phyloP scores from a whole-genome alignment of 2,888 invertebrate species.

The Entomobrya proxima region DNA sequence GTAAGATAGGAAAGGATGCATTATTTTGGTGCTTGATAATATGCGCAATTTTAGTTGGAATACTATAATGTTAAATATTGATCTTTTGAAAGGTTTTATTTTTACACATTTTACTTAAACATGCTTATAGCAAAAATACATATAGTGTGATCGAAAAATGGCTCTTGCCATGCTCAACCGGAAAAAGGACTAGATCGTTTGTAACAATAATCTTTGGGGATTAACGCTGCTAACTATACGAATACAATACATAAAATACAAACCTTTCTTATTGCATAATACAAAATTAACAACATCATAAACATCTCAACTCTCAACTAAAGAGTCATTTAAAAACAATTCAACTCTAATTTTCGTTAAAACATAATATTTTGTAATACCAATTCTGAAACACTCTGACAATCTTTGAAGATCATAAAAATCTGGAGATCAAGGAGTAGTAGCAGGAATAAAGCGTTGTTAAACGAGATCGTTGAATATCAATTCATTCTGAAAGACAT shows the following conservation, averaged over 20 bases:
- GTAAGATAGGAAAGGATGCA: too few species aligned
- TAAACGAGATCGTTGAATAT: conserved; percentile 8
- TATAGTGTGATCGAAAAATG: conserved; percentile 20
- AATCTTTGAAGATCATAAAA: not conserved
- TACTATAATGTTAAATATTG: too few species aligned
- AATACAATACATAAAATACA: not conserved
- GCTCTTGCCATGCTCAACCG: conserved; percentile 46
- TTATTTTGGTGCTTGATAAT: too few species aligned
- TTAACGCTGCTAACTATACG: conserved; percentile 23
- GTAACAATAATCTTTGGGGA: conserved; percentile 58
- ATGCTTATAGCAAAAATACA: conserved; percentile 47
- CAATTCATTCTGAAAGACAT: conserved; percentile 2
- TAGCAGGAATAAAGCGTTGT: not conserved
- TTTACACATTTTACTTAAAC: conserved; percentile 22
- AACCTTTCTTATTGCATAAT: not conserved
- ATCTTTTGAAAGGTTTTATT: too few species aligned
- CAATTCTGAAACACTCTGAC: too few species aligned
- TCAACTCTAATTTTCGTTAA: too few species aligned
- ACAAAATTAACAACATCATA: too few species aligned
- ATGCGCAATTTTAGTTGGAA: not conserved
- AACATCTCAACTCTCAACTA: not conserved
- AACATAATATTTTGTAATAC: too few species aligned
- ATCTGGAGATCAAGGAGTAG: not conserved
- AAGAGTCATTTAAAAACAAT: not conserved
- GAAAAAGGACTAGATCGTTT: conserved; percentile 61